A percentile compares a stretch with the other conserved stretches of the same genome.
These are phyloP conservation scores for Stercorarius parasiticus DNA, from an alignment of 2,113 vertebrate species.

Conservation along the genomic window DNA sequence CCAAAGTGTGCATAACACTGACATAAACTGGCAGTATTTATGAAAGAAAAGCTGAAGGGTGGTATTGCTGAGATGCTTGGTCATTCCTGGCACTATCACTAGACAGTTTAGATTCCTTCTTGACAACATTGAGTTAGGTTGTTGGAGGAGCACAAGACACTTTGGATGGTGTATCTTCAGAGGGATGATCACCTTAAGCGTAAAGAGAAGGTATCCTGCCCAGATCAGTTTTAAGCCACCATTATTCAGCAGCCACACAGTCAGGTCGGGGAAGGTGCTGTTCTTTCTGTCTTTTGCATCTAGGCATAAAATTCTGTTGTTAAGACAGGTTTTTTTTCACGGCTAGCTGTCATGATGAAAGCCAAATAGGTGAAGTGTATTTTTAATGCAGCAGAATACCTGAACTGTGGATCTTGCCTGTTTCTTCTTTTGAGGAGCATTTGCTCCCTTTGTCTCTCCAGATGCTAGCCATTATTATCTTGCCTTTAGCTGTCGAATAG, in stretches of 20 bases:
- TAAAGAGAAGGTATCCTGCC: background rate
- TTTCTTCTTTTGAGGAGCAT: background rate
- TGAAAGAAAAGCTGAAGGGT: background rate
- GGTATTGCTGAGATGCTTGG: background rate
- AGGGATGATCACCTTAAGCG: background rate
- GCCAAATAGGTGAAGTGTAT: background rate
- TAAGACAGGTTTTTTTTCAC: background rate
- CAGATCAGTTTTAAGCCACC: background rate
- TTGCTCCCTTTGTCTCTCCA: background rate
- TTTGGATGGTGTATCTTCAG: background rate
- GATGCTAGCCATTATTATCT: background rate
- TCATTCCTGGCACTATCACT: background rate
- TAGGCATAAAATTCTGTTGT: background rate
- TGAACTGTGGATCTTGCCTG: background rate
- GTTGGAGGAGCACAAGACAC: background rate
- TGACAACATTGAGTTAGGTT: background rate
- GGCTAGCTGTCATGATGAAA: fast-evolving
- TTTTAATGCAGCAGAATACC: conserved; percentile 35
- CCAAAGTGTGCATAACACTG: background rate
- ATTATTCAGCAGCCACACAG: background rate
- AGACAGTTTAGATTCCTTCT: background rate
- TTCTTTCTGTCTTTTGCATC: background rate
- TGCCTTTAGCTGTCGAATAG: background rate
- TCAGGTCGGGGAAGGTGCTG: background rate
- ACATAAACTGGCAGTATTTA: background rate